Evolutionary conservation across 2,888 invertebrate genomes (phyloP).

Genomic region (Drosophila antonietae): DNA sequence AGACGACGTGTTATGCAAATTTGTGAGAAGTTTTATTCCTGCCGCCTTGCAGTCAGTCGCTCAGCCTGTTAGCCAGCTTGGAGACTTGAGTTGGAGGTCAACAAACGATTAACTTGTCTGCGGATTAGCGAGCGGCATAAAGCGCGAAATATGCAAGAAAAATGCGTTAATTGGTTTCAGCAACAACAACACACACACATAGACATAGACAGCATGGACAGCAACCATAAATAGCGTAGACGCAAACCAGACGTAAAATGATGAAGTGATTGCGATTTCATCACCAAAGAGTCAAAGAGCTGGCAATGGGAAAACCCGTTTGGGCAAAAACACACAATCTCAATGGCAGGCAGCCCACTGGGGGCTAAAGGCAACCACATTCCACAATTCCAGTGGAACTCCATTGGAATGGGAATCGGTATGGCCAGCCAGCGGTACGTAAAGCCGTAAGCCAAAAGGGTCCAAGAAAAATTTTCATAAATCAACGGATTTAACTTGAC

Average conservation of each 20-base stretch:
- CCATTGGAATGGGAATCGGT: constrained; percentile 20
- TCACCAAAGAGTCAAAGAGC: constrained; percentile 10
- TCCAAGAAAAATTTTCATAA: constrained; percentile 58
- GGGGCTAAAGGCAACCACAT: constrained; percentile 45
- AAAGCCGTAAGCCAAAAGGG: constrained; percentile 21
- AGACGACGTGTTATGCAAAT: constrained; percentile 65
- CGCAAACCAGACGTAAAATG: constrained; percentile 46
- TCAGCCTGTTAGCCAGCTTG: constrained; percentile 5
- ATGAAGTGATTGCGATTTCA: constrained; percentile 51
- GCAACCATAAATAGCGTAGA: constrained; percentile 41
- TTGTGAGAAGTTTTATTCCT: constrained; percentile 44
- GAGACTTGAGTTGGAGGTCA: constrained; percentile 55
- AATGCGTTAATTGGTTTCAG: constrained; percentile 72
- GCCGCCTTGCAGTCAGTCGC: neutral
- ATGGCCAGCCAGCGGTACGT: constrained; percentile 2
- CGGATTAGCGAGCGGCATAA: constrained; percentile 54
- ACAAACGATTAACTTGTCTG: constrained; percentile 77
- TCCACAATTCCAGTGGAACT: constrained; percentile 39
- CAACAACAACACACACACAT: constrained; percentile 4
- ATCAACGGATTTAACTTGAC: constrained; percentile 63
- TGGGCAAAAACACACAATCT: constrained; percentile 29
- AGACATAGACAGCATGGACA: constrained; percentile 31
- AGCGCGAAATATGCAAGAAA: constrained; percentile 44
- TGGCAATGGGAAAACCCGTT: constrained; percentile 38
- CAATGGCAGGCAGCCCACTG: constrained; percentile 40